Conservation (phyloP, 1,140 invertebrate genomes). For the Pinna nobilis region DNA sequence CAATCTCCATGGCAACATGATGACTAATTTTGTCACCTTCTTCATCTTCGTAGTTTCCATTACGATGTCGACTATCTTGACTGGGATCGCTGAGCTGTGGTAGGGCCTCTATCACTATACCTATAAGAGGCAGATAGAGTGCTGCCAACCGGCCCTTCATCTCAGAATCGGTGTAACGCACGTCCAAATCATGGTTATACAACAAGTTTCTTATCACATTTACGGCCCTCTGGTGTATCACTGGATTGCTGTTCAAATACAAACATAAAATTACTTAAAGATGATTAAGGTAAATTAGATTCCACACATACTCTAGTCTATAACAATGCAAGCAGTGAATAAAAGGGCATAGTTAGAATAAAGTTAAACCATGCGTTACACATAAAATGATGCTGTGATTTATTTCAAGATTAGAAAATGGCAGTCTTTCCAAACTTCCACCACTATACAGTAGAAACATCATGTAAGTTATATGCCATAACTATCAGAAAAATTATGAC, state of each 20-base stretch:
- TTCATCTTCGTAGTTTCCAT: constrained; percentile 68
- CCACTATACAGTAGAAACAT: no score
- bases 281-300: no score
- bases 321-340: no score
- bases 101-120: constrained; percentile 90
- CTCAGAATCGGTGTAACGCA: constrained; percentile 84
- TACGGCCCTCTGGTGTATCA: constrained; percentile 88
- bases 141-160: constrained; percentile 90
- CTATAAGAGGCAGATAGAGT: constrained; percentile 91
- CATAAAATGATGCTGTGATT: no score
- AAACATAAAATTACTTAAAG: no score
- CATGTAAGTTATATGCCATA: no score
- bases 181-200: constrained; percentile 91
- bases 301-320: no score
- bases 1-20: constrained; percentile 84
- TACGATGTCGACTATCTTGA: constrained; percentile 58
- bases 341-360: no score
- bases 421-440: no score
- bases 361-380: no score
- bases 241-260: constrained; percentile 79
- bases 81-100: constrained; percentile 84
- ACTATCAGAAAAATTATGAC: no score
- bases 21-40: constrained; percentile 79
- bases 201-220: constrained; percentile 87
- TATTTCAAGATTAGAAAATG: no score